These are phyloP conservation scores for Sciurus niger DNA, from an alignment of 2,113 vertebrate genomes.

Conservation along the genomic window DNA sequence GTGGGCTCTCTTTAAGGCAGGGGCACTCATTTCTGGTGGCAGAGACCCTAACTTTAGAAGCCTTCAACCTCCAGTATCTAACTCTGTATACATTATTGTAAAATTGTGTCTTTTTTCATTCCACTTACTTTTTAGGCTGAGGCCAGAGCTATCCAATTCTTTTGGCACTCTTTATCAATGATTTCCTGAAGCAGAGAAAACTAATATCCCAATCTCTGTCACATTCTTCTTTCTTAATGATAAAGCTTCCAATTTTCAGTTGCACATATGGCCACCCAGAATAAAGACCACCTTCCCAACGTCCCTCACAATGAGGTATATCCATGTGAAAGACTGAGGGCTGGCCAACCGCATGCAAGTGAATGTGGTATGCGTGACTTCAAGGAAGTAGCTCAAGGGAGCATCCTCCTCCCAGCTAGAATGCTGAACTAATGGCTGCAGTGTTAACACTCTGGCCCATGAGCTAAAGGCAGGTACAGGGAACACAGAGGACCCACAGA, in stretches of 20 bases:
- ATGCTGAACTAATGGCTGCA: not conserved
- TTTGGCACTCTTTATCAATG: not conserved
- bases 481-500: not conserved
- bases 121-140: not conserved
- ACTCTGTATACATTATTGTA: not conserved
- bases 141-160: not conserved
- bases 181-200: not conserved
- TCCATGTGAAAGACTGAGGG: not conserved
- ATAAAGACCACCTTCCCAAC: not conserved
- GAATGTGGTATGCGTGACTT: not conserved
- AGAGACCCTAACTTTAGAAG: not conserved
- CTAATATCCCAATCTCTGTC: not conserved
- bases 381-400: not conserved
- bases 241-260: not conserved
- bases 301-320: not conserved
- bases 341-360: too few species aligned
- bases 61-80: not conserved
- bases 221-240: not conserved
- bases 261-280: not conserved
- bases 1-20: not conserved
- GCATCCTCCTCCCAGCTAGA: not conserved
- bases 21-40: not conserved
- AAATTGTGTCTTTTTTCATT: not conserved
- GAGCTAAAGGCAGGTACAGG: not conserved
- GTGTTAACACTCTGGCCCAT: not conserved